These are phyloP conservation scores for Axinella damicornis DNA, from an alignment of 37 sponge, comb jelly and placozoan genomes.

Conservation along the genomic window DNA sequence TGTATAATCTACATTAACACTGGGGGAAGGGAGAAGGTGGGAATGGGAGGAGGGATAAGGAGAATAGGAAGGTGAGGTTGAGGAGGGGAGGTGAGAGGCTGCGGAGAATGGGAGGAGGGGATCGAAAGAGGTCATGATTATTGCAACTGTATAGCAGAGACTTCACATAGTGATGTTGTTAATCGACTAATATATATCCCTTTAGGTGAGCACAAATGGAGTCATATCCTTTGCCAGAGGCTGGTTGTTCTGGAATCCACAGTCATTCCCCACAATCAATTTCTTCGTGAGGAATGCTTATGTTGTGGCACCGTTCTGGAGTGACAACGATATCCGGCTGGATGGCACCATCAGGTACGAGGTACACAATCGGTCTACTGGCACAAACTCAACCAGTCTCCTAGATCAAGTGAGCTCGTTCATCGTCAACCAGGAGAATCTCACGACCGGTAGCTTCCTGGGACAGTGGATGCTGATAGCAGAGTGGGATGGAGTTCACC, in stretches of 20 bases:
- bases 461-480: slow-evolving; percentile 69
- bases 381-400: background rate
- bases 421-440: background rate
- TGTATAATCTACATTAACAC: too few relatives aligned
- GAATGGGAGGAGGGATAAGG: too few relatives aligned
- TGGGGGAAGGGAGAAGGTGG: too few relatives aligned
- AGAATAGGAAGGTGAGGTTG: too few relatives aligned
- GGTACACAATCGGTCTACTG: slow-evolving; percentile 13
- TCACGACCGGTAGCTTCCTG: slow-evolving; percentile 12
- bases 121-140: too few relatives aligned
- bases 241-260: background rate
- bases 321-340: slow-evolving; percentile 58
- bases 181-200: background rate
- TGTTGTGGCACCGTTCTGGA: slow-evolving; percentile 81
- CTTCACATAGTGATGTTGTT: too few relatives aligned
- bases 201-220: slow-evolving; percentile 67
- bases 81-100: too few relatives aligned
- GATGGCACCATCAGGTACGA: slow-evolving; percentile 55
- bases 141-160: too few relatives aligned
- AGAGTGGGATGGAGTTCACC: slow-evolving; percentile 54
- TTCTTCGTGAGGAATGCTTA: background rate
- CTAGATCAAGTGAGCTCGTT: slow-evolving; percentile 33
- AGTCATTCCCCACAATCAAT: slow-evolving; percentile 18
- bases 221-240: slow-evolving; percentile 40
- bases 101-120: too few relatives aligned